Conservation (phyloP, 2,113 vertebrate species). For the Odontophorus gujanensis region DNA sequence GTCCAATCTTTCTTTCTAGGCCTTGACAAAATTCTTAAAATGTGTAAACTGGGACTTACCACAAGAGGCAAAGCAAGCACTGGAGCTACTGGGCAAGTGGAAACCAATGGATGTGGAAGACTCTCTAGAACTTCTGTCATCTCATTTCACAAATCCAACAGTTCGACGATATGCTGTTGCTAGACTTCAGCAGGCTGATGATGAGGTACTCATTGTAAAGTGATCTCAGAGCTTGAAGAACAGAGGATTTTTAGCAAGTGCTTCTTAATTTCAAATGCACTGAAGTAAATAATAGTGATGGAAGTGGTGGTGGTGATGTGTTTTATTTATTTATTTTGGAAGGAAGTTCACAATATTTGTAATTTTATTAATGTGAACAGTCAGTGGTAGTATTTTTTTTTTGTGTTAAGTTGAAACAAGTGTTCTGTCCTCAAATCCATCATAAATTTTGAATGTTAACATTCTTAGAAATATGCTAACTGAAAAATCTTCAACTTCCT, state of each 20-base stretch:
- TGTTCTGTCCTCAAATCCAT: neutral
- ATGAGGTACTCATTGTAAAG: slow-evolving; percentile 83
- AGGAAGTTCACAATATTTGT: neutral
- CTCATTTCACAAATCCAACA: slow-evolving; percentile 93
- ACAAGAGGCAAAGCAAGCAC: slow-evolving; percentile 95
- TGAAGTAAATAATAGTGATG: neutral
- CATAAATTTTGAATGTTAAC: neutral
- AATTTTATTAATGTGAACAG: neutral
- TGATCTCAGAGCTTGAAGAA: neutral
- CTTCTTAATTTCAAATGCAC: neutral
- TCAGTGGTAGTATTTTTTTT: neutral
- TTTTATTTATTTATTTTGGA: neutral
- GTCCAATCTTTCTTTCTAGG: slow-evolving; percentile 73
- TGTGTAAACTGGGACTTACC: slow-evolving; percentile 98
- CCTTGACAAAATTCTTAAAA: slow-evolving; percentile 97
- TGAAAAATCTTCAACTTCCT: neutral
- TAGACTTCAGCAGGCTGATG: slow-evolving; percentile 93
- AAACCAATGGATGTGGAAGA: slow-evolving; percentile 99
- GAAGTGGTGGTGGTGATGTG: neutral
- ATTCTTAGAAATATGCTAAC: neutral
- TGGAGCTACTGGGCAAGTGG: slow-evolving; percentile 96
- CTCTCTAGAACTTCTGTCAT: slow-evolving; percentile 93
- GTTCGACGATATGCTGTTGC: slow-evolving; percentile 94
- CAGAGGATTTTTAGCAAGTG: neutral
- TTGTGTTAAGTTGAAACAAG: neutral